Conservation (phyloP, 2,888 invertebrate genomes). For the Thyatira batis region DNA sequence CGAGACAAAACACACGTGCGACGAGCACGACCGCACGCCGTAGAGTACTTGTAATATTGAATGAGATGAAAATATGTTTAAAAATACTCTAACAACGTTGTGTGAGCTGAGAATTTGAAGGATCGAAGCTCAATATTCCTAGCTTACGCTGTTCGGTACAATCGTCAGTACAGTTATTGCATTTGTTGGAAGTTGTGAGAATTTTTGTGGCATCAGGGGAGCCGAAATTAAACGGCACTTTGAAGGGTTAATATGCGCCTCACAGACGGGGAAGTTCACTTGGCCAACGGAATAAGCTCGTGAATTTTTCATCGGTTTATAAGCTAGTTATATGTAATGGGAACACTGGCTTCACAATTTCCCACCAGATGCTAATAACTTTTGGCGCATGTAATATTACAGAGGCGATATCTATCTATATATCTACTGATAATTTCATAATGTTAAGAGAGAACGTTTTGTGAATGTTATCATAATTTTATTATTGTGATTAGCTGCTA, state of each 20-base stretch:
- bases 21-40: slow-evolving; percentile 6
- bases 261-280: neutral
- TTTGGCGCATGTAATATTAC: slow-evolving; percentile 17
- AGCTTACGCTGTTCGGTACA: neutral
- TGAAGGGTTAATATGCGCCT: neutral
- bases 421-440: slow-evolving; percentile 44
- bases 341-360: neutral
- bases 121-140: neutral
- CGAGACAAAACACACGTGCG: slow-evolving; percentile 27
- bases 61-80: neutral
- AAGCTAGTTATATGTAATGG: neutral
- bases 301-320: neutral
- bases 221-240: neutral
- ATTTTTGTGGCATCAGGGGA: neutral
- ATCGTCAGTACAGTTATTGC: neutral
- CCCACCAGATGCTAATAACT: neutral
- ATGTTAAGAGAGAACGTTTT: slow-evolving; percentile 52
- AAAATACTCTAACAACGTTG: neutral
- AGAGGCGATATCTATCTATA: slow-evolving; percentile 46
- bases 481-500: slow-evolving; percentile 76
- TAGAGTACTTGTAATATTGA: slow-evolving; percentile 6
- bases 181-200: neutral
- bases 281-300: neutral
- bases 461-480: slow-evolving; percentile 76
- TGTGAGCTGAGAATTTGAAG: neutral